A percentile compares a stretch with the other conserved stretches of the same genome.
These are phyloP conservation scores for Boulengeromyrus knoepffleri DNA, from an alignment of 2,113 vertebrate species.

Conservation along the genomic window DNA sequence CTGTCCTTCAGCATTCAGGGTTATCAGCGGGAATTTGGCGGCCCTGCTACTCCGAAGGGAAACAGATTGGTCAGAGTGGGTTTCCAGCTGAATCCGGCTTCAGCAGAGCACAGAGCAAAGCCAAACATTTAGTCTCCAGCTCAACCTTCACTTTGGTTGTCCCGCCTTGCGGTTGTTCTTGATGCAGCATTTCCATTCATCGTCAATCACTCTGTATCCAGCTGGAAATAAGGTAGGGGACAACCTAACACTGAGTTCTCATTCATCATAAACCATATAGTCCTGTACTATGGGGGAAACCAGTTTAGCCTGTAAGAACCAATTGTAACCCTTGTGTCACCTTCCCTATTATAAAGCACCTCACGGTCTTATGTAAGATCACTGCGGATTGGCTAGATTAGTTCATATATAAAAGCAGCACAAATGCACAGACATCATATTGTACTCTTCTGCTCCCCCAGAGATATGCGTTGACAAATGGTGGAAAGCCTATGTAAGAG, in stretches of 20 bases:
- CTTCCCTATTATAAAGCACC: background rate
- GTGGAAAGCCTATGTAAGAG: background rate
- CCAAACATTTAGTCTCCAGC: background rate
- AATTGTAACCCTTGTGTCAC: background rate
- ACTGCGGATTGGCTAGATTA: background rate
- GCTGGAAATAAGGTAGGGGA: background rate
- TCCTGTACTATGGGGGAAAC: background rate
- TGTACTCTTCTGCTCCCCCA: background rate
- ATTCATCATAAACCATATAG: background rate
- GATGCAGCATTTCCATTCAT: background rate
- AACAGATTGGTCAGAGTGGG: background rate
- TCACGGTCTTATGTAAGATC: background rate
- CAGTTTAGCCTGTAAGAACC: background rate
- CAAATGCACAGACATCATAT: background rate
- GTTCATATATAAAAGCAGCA: background rate
- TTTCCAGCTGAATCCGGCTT: background rate
- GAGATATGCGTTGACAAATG: constrained; percentile 9
- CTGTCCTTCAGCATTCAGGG: background rate
- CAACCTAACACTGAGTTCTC: background rate
- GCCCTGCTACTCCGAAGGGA: background rate
- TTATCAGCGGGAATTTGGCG: background rate
- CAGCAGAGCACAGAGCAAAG: background rate
- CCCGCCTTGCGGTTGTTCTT: background rate
- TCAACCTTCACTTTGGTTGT: background rate
- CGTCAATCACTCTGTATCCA: background rate